Base-by-base conservation (phyloP, 2,113 vertebrate genomes). In the Kryptolebias marmoratus region DNA sequence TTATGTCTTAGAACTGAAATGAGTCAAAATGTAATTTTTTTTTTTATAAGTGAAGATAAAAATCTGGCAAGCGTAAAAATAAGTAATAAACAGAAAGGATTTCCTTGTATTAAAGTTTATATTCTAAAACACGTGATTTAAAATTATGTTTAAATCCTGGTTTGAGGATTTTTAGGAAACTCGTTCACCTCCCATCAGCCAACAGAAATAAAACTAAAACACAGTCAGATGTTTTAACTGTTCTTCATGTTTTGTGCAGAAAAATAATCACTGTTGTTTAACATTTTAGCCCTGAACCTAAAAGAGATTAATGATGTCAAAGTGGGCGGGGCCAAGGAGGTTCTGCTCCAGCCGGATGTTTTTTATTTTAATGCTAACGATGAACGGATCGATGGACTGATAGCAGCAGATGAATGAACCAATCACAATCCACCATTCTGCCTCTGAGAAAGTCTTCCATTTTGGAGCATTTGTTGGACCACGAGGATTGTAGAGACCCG, bases 371-470 rank as follows among this genome's bases (percentile, higher is more conserved):
- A 27, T 31, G 18, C 57, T 67, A 27, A 52, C 39, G 48, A 54
- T 12, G 5, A 28, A 72, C 2, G 12, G 27, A 62, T 16, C 30
- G 28, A 77, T 4, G 14, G 22, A 59, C 14, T 50, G n/a, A 66
- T 12, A 7, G 57, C 49, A 30, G 28, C 64, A 73, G 69, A 69
- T 10, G 27, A 77, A 68, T 2, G 56, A 79, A 76, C 73, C 78
- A 75, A 77, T 88, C 85, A 81, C 42, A 74, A 70, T 70, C 82
- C 78, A 74, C 74, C 36, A 57, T 57, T 73, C 81, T 87, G 75
- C 85, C 83, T 88, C 76, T 68, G 82, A 91, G 84, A 85, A 88
- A 75, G 92, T 94, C 92, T 93, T 93, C 91, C 92, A 92, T 74
- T 73, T 68, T 55, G 58, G 36, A 52, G 31, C 75, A 71, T 45